These are phyloP conservation scores for Laticauda laticaudata DNA, from an alignment of 2,113 vertebrate species.

Conservation along the genomic window DNA sequence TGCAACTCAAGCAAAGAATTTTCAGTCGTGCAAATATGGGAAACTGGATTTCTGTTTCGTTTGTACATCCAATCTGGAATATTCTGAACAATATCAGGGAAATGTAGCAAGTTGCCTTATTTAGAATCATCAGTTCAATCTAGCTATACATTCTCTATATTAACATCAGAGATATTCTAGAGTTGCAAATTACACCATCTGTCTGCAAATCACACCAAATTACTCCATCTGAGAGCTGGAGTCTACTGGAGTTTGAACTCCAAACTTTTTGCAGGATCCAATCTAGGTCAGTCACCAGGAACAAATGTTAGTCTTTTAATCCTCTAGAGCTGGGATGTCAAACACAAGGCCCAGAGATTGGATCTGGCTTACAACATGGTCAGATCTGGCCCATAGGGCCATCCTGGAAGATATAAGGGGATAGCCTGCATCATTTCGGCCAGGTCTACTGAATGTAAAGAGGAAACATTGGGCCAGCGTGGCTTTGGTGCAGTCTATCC, in stretches of 20 bases:
- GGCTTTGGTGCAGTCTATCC: too few species aligned
- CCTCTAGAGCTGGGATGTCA: background rate
- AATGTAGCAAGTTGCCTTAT: background rate
- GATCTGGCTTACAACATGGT: too few species aligned
- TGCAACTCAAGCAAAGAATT: background rate
- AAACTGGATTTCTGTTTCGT: background rate
- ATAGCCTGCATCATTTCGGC: too few species aligned
- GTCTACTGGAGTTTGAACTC: background rate
- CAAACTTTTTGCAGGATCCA: background rate
- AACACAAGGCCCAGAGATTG: too few species aligned
- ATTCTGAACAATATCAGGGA: background rate
- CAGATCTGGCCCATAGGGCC: too few species aligned
- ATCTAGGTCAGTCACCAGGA: background rate
- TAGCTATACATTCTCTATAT: background rate
- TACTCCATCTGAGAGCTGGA: background rate
- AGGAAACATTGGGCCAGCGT: too few species aligned
- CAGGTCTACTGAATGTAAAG: too few species aligned
- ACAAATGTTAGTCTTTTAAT: background rate
- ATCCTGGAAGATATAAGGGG: too few species aligned
- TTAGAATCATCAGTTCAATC: background rate
- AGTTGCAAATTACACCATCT: background rate
- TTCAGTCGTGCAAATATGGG: background rate
- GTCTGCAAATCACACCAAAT: too few species aligned
- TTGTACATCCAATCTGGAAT: background rate
- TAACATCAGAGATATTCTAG: background rate